Conservation (phyloP, 2,888 invertebrate species). For the Rhorus exstirpatorius region DNA sequence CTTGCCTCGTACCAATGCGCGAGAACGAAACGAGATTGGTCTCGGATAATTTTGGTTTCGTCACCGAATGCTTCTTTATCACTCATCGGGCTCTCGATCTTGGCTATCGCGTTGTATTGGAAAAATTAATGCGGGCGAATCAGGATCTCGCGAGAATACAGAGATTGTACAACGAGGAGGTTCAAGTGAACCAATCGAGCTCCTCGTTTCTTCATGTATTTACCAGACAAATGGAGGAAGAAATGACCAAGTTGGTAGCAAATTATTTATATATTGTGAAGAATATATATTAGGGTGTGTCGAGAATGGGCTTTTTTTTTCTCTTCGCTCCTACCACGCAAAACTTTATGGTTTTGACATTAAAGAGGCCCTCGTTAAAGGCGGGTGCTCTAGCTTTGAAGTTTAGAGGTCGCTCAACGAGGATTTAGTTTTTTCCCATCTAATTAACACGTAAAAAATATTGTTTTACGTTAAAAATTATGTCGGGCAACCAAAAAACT, state of each 20-base stretch:
- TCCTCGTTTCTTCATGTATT: slow-evolving; percentile 88
- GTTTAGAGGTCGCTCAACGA: no score
- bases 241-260: slow-evolving; percentile 89
- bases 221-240: slow-evolving; percentile 88
- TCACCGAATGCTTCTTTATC: slow-evolving; percentile 96
- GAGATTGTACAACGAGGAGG: slow-evolving; percentile 91
- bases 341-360: no score
- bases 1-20: slow-evolving; percentile 91
- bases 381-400: no score
- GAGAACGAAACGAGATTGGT: slow-evolving; percentile 88
- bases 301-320: no score
- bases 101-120: slow-evolving; percentile 87
- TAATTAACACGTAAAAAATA: no score
- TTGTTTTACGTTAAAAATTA: no score
- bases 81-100: slow-evolving; percentile 95
- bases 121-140: slow-evolving; percentile 86
- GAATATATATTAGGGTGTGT: no score
- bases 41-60: slow-evolving; percentile 91
- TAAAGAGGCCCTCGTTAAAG: no score
- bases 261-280: background rate
- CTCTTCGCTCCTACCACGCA: no score
- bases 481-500: no score
- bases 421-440: no score
- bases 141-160: slow-evolving; percentile 91
- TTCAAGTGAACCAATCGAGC: no score